phyloP scores from a whole-genome alignment of 2,113 vertebrate species.

The Sinocyclocheilus maitianheensis region DNA sequence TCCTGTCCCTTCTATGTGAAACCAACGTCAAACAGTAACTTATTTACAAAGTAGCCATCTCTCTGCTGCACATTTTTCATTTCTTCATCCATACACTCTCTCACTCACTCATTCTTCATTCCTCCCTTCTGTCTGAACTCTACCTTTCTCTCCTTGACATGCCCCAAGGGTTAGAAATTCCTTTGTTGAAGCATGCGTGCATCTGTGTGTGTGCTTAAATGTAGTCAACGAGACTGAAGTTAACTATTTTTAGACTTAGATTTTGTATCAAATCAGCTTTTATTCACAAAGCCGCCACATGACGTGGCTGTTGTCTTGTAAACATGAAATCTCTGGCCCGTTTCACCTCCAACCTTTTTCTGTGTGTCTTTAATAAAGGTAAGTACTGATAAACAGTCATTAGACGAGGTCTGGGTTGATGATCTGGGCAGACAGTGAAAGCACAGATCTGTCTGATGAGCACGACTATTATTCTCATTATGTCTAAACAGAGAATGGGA shows the following conservation, averaged over 20 bases:
- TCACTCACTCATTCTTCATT: constrained; percentile 31
- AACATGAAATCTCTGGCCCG: constrained; percentile 30
- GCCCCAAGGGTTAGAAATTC: constrained; percentile 54
- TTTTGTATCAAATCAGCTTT: constrained; percentile 32
- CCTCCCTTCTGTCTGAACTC: constrained; percentile 12
- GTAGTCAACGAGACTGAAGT: constrained; percentile 16
- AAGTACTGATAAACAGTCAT: constrained; percentile 67
- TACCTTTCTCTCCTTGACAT: constrained; percentile 36
- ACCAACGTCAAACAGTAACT: constrained; percentile 28
- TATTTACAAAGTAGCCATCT: background rate
- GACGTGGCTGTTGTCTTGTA: constrained; percentile 28
- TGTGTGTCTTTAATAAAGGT: constrained; percentile 57
- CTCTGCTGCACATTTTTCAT: constrained; percentile 33
- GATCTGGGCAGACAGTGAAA: constrained; percentile 35
- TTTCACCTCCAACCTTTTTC: constrained; percentile 29
- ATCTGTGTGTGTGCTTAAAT: constrained; percentile 26
- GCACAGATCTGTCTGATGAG: constrained; percentile 54
- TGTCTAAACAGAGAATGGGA: constrained; percentile 58
- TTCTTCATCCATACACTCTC: background rate
- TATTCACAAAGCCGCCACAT: constrained; percentile 30
- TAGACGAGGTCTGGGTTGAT: constrained; percentile 52
- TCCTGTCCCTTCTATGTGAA: background rate
- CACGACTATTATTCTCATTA: constrained; percentile 61
- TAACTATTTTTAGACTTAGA: background rate
- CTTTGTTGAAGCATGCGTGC: constrained; percentile 35